Evolutionary conservation across 2,797 vertebrate genomes (phyloP), one percentile per base, ranked within the genome.

Genomic region (Lepus townsendii): DNA sequence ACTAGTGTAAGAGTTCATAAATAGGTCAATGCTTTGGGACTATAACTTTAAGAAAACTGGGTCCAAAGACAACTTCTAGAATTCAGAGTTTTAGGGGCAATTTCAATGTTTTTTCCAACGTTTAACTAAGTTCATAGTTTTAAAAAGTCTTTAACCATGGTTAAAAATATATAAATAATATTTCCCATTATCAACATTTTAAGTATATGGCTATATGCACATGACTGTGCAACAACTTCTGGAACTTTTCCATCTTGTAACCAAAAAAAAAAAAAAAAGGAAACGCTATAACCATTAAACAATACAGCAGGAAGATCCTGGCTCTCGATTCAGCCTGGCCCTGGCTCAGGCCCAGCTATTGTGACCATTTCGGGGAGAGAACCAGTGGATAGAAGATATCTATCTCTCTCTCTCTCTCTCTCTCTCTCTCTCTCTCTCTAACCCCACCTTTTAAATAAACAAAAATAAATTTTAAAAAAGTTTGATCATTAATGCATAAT

Each of bases 31-130:
- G 66, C 19, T 78, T 73, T 88, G 42, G 26, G 57, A 90, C 20
- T 66, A 60, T 17, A 91, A 77, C 5, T 66, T 86, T 27, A 19
- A 16, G 65, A 84, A 88, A 95, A 88, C 78, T 27, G 78, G 63
- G 47, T 11, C 35, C 65, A 95, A 83, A 7, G 16, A 71, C 22
- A 83, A 79, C 68, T 83, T 91, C n/a, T 68, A 47, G 17, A 88
- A 84, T 83, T 84, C 27, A 82, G 92, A 78, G 7, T 54, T 62
- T 94, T 20, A 26, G 5, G 38, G 54, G 7, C 85, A 78, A 82
- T 60, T 80, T 85, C 17, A 88, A 4, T 83, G 52, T 93, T 88
- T 86, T 91, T 91, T 83, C 68, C 52, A 60, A 94, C 82, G 52
- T 80, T 79, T 85, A 88, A 88, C 20, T 75, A 91, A 78, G 78